A percentile compares a stretch with the other conserved stretches of the same genome.
Evolutionary conservation across 1,140 invertebrate genomes (phyloP).

Genomic region (Tetramorium alpestre): DNA sequence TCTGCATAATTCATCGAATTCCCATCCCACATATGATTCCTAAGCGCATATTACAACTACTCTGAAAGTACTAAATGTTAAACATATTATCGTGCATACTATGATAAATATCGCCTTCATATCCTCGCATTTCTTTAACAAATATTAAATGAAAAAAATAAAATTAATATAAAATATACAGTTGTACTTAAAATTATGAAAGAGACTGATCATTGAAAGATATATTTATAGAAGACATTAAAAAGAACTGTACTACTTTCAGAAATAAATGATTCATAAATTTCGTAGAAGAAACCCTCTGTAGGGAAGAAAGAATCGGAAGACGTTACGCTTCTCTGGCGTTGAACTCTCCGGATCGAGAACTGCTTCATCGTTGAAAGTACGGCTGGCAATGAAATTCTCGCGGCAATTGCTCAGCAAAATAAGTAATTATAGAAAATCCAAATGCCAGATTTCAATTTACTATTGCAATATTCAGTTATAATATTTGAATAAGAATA

Average conservation of each 20-base stretch:
- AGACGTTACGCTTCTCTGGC: slow-evolving; percentile 64
- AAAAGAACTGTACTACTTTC: background rate
- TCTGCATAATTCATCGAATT: slow-evolving; percentile 17
- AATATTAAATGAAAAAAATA: background rate
- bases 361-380: background rate
- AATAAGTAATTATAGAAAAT: background rate
- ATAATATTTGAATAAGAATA: background rate
- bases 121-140: background rate
- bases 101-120: background rate
- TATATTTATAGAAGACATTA: background rate
- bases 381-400: background rate
- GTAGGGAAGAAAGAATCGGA: background rate
- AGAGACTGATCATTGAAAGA: background rate
- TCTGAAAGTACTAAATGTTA: background rate
- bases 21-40: background rate
- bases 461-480: background rate
- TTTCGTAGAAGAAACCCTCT: background rate
- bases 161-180: background rate
- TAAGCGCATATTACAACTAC: background rate
- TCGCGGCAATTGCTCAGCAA: slow-evolving; percentile 9
- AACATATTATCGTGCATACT: background rate
- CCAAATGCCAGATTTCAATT: background rate
- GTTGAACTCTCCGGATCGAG: slow-evolving; percentile 65
- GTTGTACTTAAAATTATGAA: background rate
- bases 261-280: slow-evolving; percentile 24